Conservation (phyloP, 1,140 invertebrate genomes). For the Brachionus plicatilis region DNA sequence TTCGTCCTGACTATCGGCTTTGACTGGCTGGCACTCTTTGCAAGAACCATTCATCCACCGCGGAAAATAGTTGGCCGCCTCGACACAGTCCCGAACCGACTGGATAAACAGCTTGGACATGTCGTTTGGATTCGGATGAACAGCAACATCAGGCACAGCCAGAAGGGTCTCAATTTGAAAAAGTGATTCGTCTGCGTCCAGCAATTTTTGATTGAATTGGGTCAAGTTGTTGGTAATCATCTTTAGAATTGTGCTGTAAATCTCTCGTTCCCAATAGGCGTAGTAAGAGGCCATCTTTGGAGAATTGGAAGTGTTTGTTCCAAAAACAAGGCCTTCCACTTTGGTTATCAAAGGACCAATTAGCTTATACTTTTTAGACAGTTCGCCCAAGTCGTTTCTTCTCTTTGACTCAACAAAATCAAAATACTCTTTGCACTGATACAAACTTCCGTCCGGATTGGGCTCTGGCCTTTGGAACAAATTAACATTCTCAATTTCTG, state of each 20-base stretch:
- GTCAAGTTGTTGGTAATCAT: slow-evolving; percentile 67
- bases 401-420: slow-evolving; percentile 64
- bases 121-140: slow-evolving; percentile 68
- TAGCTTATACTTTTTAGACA: slow-evolving; percentile 67
- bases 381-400: slow-evolving; percentile 62
- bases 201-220: slow-evolving; percentile 64
- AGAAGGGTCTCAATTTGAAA: slow-evolving; percentile 73
- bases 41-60: slow-evolving; percentile 80
- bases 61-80: slow-evolving; percentile 65
- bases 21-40: slow-evolving; percentile 62
- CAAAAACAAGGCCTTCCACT: slow-evolving; percentile 64
- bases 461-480: slow-evolving; percentile 51
- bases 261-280: slow-evolving; percentile 55
- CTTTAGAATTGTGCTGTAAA: slow-evolving; percentile 55
- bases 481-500: slow-evolving; percentile 49
- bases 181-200: slow-evolving; percentile 59
- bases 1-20: slow-evolving; percentile 58
- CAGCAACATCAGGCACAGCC: slow-evolving; percentile 66
- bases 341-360: slow-evolving; percentile 72
- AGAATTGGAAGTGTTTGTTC: slow-evolving; percentile 55
- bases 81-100: slow-evolving; percentile 56
- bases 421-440: slow-evolving; percentile 62
- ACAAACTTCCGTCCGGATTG: slow-evolving; percentile 45
- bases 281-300: slow-evolving; percentile 56
- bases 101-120: slow-evolving; percentile 66